These are phyloP conservation scores for Camarhynchus parvulus DNA, from an alignment of 2,113 vertebrate genomes.

Conservation along the genomic window DNA sequence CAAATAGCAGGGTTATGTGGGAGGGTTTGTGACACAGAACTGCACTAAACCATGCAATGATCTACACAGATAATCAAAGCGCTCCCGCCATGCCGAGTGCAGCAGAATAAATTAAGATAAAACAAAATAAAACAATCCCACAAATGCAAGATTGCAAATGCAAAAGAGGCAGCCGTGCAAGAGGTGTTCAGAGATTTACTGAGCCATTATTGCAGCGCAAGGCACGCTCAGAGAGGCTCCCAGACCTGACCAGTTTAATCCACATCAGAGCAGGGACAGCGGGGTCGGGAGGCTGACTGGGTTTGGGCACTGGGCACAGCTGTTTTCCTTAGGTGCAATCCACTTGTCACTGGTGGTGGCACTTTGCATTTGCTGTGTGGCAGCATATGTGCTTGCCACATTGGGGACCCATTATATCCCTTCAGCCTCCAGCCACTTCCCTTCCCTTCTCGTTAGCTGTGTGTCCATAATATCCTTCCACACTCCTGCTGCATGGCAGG, in stretches of 20 bases:
- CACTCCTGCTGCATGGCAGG: not conserved
- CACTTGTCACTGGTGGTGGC: constrained; percentile 55
- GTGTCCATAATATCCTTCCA: not conserved
- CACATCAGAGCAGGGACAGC: not conserved
- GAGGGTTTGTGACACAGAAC: not conserved
- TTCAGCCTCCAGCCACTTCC: constrained; percentile 42
- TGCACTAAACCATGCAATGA: constrained; percentile 11
- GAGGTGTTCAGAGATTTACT: not conserved
- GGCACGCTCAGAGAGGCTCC: accelerated
- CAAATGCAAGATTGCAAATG: constrained; percentile 15
- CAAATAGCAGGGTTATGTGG: not conserved
- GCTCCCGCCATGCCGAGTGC: not conserved
- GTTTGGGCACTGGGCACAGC: constrained; percentile 48
- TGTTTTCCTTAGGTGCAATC: constrained; percentile 60
- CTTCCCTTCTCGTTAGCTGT: constrained; percentile 37
- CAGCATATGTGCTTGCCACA: constrained; percentile 43
- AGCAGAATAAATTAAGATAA: constrained; percentile 17
- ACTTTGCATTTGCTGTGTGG: constrained; percentile 37
- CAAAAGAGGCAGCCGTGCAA: not conserved
- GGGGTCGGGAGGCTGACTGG: constrained; percentile 28
- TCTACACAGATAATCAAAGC: not conserved
- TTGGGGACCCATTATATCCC: constrained; percentile 30
- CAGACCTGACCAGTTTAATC: constrained; percentile 39
- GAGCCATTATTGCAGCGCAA: not conserved
- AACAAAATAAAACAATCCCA: not conserved